A percentile compares a stretch with the other conserved stretches of the same genome.
Conservation (phyloP, 2,113 vertebrate genomes). For the Bubo scandiacus region DNA sequence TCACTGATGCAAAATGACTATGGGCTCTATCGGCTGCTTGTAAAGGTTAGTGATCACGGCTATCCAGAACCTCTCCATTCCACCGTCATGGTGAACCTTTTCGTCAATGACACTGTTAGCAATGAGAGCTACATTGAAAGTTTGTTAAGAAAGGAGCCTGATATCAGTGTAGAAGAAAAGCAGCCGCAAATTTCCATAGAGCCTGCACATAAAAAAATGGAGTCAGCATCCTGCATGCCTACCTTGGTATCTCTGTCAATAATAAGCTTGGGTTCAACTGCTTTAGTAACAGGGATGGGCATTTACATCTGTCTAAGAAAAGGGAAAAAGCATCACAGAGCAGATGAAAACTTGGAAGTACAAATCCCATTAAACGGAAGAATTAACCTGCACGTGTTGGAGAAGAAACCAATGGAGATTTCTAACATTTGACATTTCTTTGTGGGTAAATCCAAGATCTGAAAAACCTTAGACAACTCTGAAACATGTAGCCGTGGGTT, state of each 20-base stretch:
- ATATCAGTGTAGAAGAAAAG: conserved; percentile 89
- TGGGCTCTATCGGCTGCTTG: conserved; percentile 92
- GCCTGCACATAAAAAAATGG: conserved; percentile 78
- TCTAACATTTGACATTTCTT: conserved; percentile 86
- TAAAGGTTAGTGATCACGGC: conserved; percentile 96
- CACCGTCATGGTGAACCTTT: conserved; percentile 94
- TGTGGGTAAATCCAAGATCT: background rate
- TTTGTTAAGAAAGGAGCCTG: conserved; percentile 86
- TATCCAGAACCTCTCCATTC: conserved; percentile 94
- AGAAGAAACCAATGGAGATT: conserved; percentile 88
- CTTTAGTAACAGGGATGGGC: conserved; percentile 84
- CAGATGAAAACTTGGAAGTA: conserved; percentile 81
- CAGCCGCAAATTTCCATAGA: conserved; percentile 85
- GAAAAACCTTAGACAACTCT: background rate
- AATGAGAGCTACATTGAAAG: conserved; percentile 96
- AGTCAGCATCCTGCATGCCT: conserved; percentile 82
- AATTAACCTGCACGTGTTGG: conserved; percentile 80
- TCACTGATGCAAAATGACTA: conserved; percentile 87
- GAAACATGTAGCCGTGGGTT: background rate
- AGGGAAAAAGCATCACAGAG: conserved; percentile 81
- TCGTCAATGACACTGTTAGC: conserved; percentile 96
- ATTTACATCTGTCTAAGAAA: conserved; percentile 89
- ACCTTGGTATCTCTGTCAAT: conserved; percentile 86
- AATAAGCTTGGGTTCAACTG: conserved; percentile 86
- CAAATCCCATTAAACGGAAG: conserved; percentile 92